Evolutionary conservation across 35 echinoderm and acorn worm genomes (phyloP).

Genomic region (Strongylocentrotus purpuratus): DNA sequence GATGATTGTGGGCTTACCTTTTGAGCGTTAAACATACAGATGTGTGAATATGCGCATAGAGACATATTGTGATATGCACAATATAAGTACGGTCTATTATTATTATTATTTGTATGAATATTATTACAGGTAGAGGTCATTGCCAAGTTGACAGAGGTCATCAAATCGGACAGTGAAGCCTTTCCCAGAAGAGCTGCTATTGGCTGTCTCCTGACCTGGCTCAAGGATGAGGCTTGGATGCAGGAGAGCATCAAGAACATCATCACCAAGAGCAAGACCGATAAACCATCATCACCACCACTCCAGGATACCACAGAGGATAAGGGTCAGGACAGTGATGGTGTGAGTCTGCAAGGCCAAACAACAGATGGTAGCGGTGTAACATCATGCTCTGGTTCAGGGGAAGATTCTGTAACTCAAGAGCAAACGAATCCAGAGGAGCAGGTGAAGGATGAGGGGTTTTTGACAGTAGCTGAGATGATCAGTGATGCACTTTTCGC

Average conservation of each 20-base stretch:
- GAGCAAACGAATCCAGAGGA: not conserved
- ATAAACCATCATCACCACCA: not conserved
- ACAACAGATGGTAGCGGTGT: not conserved
- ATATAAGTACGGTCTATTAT: no score
- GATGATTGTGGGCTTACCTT: no score
- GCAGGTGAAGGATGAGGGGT: not conserved
- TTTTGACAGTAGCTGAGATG: not conserved
- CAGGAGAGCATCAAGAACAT: not conserved
- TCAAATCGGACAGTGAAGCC: slow-evolving; percentile 24
- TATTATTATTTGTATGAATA: not conserved
- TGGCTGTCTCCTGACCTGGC: not conserved
- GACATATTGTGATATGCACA: no score
- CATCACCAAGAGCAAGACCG: not conserved
- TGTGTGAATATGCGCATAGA: no score
- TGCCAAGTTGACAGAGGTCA: not conserved
- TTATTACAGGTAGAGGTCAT: not conserved
- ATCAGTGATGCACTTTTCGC: no score
- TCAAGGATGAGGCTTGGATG: slow-evolving; percentile 28
- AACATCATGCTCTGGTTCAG: not conserved
- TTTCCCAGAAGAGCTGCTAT: slow-evolving; percentile 15
- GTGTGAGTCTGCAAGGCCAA: not conserved
- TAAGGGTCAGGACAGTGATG: not conserved
- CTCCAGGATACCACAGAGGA: not conserved
- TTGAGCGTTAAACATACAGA: no score
- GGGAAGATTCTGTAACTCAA: not conserved